A percentile compares a stretch with the other conserved stretches of the same genome.
phyloP scores from a whole-genome alignment of 2,888 invertebrate genomes.

The Drosophila flavopinicola region DNA sequence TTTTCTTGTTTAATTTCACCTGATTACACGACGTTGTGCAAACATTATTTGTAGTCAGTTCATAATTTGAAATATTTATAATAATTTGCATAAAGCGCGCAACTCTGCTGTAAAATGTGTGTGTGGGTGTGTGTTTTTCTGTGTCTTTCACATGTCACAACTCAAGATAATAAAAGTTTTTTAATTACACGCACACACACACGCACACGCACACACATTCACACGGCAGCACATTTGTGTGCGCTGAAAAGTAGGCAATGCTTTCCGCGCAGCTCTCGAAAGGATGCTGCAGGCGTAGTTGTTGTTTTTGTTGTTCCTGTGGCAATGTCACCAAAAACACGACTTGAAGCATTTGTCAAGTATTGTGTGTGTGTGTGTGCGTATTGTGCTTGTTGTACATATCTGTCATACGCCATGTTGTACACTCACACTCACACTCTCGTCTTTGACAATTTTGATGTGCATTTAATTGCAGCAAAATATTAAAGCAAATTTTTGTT shows the following conservation, averaged over 20 bases:
- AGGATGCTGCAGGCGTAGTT: slow-evolving; percentile 17
- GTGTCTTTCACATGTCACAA: slow-evolving; percentile 29
- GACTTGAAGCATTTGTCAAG: slow-evolving; percentile 36
- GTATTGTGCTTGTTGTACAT: slow-evolving; percentile 28
- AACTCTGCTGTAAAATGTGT: slow-evolving; percentile 48
- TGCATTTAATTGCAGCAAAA: slow-evolving; percentile 71
- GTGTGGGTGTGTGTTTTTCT: slow-evolving; percentile 10
- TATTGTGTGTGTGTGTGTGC: slow-evolving; percentile 34
- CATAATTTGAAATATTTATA: slow-evolving; percentile 65
- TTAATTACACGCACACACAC: slow-evolving; percentile 58
- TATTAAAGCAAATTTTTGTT: slow-evolving; percentile 21
- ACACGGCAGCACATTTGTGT: slow-evolving; percentile 7
- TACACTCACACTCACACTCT: slow-evolving; percentile 33
- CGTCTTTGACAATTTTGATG: slow-evolving; percentile 65
- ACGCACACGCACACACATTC: not conserved
- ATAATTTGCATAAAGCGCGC: slow-evolving; percentile 70
- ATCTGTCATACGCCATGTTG: slow-evolving; percentile 56
- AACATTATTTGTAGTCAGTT: slow-evolving; percentile 62
- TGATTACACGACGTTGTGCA: slow-evolving; percentile 58
- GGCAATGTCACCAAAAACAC: not conserved
- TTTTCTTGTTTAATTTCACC: slow-evolving; percentile 28
- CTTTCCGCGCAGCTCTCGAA: slow-evolving; percentile 14
- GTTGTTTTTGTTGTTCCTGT: not conserved
- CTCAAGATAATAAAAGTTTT: slow-evolving; percentile 68
- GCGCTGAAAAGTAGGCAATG: slow-evolving; percentile 39